Evolutionary conservation across 2,888 invertebrate genomes (phyloP), one percentile per base, ranked within the genome.

Genomic region (Chrysolina oricalcia): DNA sequence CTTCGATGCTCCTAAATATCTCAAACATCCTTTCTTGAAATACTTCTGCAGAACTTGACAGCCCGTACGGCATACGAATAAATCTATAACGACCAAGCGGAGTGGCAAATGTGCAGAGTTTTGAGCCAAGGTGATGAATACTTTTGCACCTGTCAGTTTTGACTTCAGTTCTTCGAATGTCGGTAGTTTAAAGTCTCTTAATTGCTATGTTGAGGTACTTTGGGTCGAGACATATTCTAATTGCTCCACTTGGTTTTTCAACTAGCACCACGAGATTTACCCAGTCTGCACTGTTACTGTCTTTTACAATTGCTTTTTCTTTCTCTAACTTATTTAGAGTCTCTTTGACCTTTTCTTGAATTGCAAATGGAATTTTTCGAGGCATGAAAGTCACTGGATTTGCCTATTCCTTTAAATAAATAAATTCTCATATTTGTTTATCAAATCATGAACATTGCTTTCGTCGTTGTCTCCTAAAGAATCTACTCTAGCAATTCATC

Each of bases 201-300:
- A 86, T 80, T 53, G 70, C 78, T 50, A 50, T 53, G 62, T 72
- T 74, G 41, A 77, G 50, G 56, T 77, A 56, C 8, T 46, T 40
- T 6, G 74, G 69, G 56, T 75, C 72, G 27, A 75, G 43, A 56
- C 75, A 72, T 50, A 75, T 40, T 70, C 84, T 74, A 15, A 75
- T 62, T 67, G 73, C 56, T 11, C 68, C 73, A 35, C 65, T 75
- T 2, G 67, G n/a, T 59, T 73, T 78, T 65, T 73, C 72, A 17
- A 77, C 79, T 15, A 79, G 5, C 23, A 77, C 77, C 9, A 79
- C 53, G n/a, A 72, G 46, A 70, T 76, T 79, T 41, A 79, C 76
- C 70, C 78, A 74, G 41, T 72, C 75, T 10, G 72, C 66, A 17
- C 74, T 69, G 23, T 74, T 40, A 10, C 70, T 71, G 40, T 73